Evolutionary conservation across 2,113 vertebrate species (phyloP).

Genomic region (Coracopsis vasa): DNA sequence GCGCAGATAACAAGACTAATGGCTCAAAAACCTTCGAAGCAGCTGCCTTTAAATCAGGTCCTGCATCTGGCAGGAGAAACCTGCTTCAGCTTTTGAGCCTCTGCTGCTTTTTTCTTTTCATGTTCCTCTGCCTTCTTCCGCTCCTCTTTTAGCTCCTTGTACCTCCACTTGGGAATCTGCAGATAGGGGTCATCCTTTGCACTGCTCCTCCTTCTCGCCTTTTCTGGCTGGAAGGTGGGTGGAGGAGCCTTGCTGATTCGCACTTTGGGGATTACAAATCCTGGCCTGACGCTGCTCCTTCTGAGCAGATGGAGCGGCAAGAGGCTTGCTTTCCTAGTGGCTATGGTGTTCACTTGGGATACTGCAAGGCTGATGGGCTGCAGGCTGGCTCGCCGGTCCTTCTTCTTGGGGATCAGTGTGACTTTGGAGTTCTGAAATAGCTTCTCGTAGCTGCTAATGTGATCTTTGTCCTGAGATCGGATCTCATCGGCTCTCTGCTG

Average conservation of each 20-base stretch:
- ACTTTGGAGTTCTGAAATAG: slow-evolving; percentile 80
- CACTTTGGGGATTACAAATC: slow-evolving; percentile 86
- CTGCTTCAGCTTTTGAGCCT: slow-evolving; percentile 70
- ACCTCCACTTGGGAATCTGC: slow-evolving; percentile 94
- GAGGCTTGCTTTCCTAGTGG: slow-evolving; percentile 82
- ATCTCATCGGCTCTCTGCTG: slow-evolving; percentile 72
- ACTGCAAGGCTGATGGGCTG: slow-evolving; percentile 41
- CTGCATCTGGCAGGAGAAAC: slow-evolving; percentile 53
- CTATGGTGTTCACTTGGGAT: background rate
- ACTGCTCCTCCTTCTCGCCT: slow-evolving; percentile 72
- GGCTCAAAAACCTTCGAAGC: background rate
- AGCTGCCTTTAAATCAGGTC: slow-evolving; percentile 58
- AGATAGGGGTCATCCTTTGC: slow-evolving; percentile 79
- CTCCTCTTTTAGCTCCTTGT: slow-evolving; percentile 94
- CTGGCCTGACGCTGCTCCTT: slow-evolving; percentile 88
- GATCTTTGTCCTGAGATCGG: slow-evolving; percentile 65
- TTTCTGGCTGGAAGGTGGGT: slow-evolving; percentile 83
- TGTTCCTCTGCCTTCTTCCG: slow-evolving; percentile 87
- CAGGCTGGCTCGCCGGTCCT: slow-evolving; percentile 78
- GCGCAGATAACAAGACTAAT: background rate
- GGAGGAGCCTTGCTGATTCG: slow-evolving; percentile 87
- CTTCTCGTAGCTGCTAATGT: slow-evolving; percentile 67
- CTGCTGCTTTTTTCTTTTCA: slow-evolving; percentile 78
- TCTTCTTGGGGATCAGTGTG: slow-evolving; percentile 68
- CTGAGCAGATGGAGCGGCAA: slow-evolving; percentile 82